Evolutionary conservation across 2,113 vertebrate genomes (phyloP).

Genomic region (Chaenogobius annularis): DNA sequence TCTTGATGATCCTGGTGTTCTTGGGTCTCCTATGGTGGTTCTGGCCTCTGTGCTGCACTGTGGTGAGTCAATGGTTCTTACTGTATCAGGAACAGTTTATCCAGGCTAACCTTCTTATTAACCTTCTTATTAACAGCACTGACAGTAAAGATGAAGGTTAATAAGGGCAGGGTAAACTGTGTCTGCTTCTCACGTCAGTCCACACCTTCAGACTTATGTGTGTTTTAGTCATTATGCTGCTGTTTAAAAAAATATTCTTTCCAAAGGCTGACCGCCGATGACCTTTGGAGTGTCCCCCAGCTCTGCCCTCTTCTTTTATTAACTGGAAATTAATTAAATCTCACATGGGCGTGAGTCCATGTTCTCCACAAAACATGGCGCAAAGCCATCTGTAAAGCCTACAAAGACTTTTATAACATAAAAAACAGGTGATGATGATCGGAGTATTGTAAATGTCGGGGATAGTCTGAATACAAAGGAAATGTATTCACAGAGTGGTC

Average conservation of each 20-base stretch:
- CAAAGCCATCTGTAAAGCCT: too few relatives aligned
- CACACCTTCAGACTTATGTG: constrained; percentile 19
- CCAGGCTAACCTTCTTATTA: constrained; percentile 32
- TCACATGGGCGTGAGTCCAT: too few relatives aligned
- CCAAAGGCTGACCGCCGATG: constrained; percentile 25
- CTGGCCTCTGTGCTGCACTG: constrained; percentile 98
- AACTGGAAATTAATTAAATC: neutral
- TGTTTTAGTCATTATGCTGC: constrained; percentile 47
- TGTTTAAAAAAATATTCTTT: constrained; percentile 32
- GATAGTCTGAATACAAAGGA: neutral
- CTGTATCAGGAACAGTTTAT: constrained; percentile 21
- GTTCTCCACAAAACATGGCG: too few relatives aligned
- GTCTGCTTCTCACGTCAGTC: constrained; percentile 29
- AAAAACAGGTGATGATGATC: neutral
- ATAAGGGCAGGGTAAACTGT: constrained; percentile 7
- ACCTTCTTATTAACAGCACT: constrained; percentile 36
- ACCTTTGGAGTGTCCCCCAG: constrained; percentile 6
- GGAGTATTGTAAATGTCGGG: neutral
- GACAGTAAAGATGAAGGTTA: constrained; percentile 20
- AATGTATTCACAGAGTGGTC: constrained; percentile 24
- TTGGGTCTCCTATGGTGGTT: constrained; percentile 97
- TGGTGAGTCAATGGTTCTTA: constrained; percentile 82
- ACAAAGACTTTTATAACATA: too few relatives aligned
- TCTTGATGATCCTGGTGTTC: constrained; percentile 90
- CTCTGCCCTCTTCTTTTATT: neutral